Evolutionary conservation across 2,888 invertebrate species (phyloP).

Genomic region (Spicauda simplicius): DNA sequence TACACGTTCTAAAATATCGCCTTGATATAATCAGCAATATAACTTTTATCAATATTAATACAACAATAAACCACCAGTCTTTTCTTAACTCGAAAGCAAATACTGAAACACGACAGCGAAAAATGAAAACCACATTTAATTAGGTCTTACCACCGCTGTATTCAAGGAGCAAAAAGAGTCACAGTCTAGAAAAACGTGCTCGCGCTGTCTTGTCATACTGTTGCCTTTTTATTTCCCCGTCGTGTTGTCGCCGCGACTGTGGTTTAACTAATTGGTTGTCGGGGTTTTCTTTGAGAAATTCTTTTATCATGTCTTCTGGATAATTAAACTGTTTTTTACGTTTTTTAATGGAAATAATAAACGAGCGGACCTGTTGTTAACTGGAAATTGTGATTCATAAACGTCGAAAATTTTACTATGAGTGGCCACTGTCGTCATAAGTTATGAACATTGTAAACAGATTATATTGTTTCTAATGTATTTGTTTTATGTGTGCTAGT

Average conservation of each 20-base stretch:
- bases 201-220: slow-evolving; percentile 5
- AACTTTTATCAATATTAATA: no score
- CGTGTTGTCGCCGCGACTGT: slow-evolving; percentile 8
- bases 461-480: no score
- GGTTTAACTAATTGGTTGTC: slow-evolving; percentile 16
- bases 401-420: neutral
- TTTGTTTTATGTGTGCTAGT: no score
- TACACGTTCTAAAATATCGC: no score
- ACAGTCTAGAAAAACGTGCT: slow-evolving; percentile 11
- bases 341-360: neutral
- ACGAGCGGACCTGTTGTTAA: no score
- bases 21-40: no score
- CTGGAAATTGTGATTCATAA: no score
- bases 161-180: slow-evolving; percentile 4
- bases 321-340: neutral
- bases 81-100: slow-evolving; percentile 1
- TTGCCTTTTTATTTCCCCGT: neutral
- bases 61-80: no score
- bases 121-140: slow-evolving; percentile 16
- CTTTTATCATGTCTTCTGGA: neutral
- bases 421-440: no score
- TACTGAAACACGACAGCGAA: neutral
- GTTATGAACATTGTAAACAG: no score
- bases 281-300: neutral
- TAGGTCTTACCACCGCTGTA: slow-evolving; percentile 11